A percentile compares a stretch with the other conserved stretches of the same genome.
Conservation (phyloP, 1,140 invertebrate species). For the Tetramorium simillimum region DNA sequence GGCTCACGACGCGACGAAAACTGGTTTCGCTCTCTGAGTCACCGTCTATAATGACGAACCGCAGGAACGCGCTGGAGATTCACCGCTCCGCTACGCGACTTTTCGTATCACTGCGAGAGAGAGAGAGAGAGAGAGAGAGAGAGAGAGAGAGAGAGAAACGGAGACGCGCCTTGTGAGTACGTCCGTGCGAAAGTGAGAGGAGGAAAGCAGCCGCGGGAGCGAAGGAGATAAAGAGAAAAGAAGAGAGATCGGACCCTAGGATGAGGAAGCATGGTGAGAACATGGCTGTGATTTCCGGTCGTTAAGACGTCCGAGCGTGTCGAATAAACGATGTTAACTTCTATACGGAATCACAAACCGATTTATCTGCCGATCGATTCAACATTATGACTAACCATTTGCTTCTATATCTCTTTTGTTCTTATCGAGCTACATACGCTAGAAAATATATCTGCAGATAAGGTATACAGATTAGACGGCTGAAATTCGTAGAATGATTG, state of each 20-base stretch:
- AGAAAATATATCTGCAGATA: neutral
- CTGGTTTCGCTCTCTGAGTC: conserved; percentile 83
- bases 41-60: conserved; percentile 82
- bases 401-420: neutral
- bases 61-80: conserved; percentile 71
- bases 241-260: neutral
- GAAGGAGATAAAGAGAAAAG: neutral
- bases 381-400: neutral
- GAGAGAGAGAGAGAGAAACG: neutral
- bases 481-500: neutral
- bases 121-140: neutral
- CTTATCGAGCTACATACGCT: neutral
- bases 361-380: conserved; percentile 36
- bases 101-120: conserved; percentile 63
- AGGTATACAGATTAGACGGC: neutral
- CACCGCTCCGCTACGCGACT: conserved; percentile 66
- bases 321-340: conserved; percentile 41
- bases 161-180: neutral
- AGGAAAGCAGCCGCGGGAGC: neutral
- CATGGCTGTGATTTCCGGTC: conserved; percentile 73
- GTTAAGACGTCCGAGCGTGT: conserved; percentile 64
- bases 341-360: conserved; percentile 3
- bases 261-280: conserved; percentile 67
- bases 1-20: conserved; percentile 72
- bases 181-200: conserved; percentile 14